These are phyloP conservation scores for Mormyrus hasselquistii DNA, from an alignment of 2,797 vertebrate genomes.

Conservation along the genomic window DNA sequence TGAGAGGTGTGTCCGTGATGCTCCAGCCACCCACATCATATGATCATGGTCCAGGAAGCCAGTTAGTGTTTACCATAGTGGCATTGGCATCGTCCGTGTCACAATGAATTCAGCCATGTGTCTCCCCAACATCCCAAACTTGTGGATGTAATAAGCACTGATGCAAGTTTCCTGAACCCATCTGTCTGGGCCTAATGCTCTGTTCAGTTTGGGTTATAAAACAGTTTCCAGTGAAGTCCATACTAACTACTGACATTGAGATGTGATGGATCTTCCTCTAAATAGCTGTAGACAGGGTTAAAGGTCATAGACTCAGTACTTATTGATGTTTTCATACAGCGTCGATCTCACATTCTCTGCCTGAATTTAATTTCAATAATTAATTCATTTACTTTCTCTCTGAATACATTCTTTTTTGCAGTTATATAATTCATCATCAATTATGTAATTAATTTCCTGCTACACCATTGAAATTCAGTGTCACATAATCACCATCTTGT, in stretches of 20 bases:
- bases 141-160: background rate
- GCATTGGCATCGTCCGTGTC: no score
- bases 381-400: background rate
- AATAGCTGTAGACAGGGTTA: background rate
- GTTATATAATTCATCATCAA: slow-evolving; percentile 11
- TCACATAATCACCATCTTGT: background rate
- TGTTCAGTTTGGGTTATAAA: background rate
- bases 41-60: background rate
- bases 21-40: background rate
- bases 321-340: slow-evolving; percentile 5
- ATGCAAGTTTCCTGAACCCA: background rate
- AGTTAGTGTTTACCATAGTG: background rate
- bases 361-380: background rate
- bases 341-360: background rate
- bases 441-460: slow-evolving; percentile 9
- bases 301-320: background rate
- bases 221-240: background rate
- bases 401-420: slow-evolving; percentile 1
- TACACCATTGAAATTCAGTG: slow-evolving; percentile 2
- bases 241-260: background rate
- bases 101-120: background rate
- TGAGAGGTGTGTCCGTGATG: background rate
- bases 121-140: background rate
- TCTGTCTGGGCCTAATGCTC: background rate
- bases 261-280: background rate